Evolutionary conservation across 2,888 invertebrate species (phyloP).

Genomic region (Tolmerus cingulatus): DNA sequence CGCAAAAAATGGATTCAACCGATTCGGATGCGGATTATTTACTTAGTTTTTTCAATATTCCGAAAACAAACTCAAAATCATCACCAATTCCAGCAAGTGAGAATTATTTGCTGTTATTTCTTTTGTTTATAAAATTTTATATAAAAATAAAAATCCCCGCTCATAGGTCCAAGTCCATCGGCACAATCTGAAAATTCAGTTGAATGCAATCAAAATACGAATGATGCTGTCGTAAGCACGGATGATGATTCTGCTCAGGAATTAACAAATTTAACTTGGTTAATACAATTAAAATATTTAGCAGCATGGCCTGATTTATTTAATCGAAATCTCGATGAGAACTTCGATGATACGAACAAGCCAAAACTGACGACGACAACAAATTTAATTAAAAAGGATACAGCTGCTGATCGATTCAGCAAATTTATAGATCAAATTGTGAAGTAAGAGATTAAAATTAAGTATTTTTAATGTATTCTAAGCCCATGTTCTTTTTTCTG

Average conservation of each 20-base stretch:
- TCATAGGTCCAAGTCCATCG: slow-evolving; percentile 51
- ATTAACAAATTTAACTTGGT: slow-evolving; percentile 60
- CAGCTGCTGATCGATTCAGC: slow-evolving; percentile 58
- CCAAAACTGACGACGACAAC: background rate
- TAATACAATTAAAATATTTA: slow-evolving; percentile 59
- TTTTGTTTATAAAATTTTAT: too few relatives aligned
- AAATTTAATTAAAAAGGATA: slow-evolving; percentile 53
- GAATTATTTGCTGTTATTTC: background rate
- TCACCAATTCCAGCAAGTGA: slow-evolving; percentile 35
- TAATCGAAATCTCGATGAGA: slow-evolving; percentile 53
- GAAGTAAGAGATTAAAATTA: slow-evolving; percentile 51
- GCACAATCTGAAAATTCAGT: slow-evolving; percentile 50
- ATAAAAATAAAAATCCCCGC: too few relatives aligned
- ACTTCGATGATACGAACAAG: slow-evolving; percentile 40
- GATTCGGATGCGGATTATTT: background rate
- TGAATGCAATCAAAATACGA: slow-evolving; percentile 41
- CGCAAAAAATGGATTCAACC: background rate
- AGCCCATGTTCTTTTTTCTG: background rate
- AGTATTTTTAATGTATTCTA: background rate
- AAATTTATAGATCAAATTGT: slow-evolving; percentile 60
- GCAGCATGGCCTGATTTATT: slow-evolving; percentile 56
- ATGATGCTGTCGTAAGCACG: slow-evolving; percentile 33
- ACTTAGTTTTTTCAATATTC: slow-evolving; percentile 6
- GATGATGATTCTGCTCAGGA: slow-evolving; percentile 57
- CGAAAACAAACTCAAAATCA: slow-evolving; percentile 24